phyloP scores from a whole-genome alignment of 1,140 invertebrate genomes.

The Lordiphosa mommai region DNA sequence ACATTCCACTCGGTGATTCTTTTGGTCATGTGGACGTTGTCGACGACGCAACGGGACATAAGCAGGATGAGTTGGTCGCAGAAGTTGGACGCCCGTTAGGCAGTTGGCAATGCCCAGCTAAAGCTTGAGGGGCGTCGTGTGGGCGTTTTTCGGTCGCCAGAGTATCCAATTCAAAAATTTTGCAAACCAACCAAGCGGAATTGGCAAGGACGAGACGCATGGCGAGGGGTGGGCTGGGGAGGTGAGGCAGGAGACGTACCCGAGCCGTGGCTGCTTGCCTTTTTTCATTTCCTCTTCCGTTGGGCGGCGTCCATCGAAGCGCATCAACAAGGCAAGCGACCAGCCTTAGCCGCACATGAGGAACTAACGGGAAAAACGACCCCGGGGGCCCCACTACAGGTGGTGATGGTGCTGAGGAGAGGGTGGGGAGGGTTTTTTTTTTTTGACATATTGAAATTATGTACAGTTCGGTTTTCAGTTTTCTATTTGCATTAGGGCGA shows the following conservation, averaged over 20 bases:
- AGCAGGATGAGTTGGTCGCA: not conserved
- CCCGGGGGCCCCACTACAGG: constrained; percentile 36
- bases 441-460: constrained; percentile 34
- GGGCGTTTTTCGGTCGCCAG: constrained; percentile 39
- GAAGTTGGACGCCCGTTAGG: constrained; percentile 32
- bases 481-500: constrained; percentile 47
- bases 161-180: constrained; percentile 76
- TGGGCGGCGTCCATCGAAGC: constrained; percentile 68
- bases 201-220: constrained; percentile 40
- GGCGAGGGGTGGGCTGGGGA: no score
- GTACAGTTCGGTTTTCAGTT: constrained; percentile 28
- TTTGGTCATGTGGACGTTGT: constrained; percentile 64
- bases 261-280: constrained; percentile 28
- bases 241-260: no score
- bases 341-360: constrained; percentile 35
- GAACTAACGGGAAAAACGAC: constrained; percentile 42
- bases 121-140: constrained; percentile 15
- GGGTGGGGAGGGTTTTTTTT: not conserved
- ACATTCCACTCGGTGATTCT: constrained; percentile 28
- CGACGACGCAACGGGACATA: constrained; percentile 16
- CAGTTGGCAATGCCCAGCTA: constrained; percentile 33
- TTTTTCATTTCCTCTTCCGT: constrained; percentile 74
- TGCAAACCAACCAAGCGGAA: constrained; percentile 69
- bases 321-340: constrained; percentile 48
- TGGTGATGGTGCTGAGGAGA: constrained; percentile 10